These are phyloP conservation scores for Cerastoderma edule DNA, from an alignment of 2,888 invertebrate genomes.

Conservation along the genomic window DNA sequence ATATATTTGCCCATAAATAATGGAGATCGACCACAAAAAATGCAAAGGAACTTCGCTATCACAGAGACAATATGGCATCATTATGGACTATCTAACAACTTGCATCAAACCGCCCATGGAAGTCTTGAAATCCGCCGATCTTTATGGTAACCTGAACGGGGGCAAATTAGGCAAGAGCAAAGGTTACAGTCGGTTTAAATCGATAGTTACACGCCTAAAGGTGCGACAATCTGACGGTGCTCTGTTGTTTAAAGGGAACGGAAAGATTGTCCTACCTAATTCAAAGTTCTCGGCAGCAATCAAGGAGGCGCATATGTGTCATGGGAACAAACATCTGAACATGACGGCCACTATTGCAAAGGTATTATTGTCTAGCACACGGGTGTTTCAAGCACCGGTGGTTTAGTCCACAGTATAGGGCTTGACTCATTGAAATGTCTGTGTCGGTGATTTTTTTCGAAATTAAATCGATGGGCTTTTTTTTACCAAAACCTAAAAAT, in stretches of 20 bases:
- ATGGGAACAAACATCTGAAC: conserved; percentile 43
- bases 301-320: conserved; percentile 34
- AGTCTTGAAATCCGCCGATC: conserved; percentile 36
- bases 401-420: too few relatives aligned
- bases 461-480: too few relatives aligned
- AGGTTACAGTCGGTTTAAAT: conserved; percentile 35
- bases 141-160: conserved; percentile 31
- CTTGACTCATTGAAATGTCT: too few relatives aligned
- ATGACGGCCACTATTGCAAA: conserved; percentile 41
- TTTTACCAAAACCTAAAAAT: too few relatives aligned
- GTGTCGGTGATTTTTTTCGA: too few relatives aligned
- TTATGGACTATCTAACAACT: conserved; percentile 44
- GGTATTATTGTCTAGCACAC: too few relatives aligned
- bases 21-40: conserved; percentile 20
- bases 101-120: conserved; percentile 40
- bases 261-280: conserved; percentile 54
- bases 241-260: conserved; percentile 45
- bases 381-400: too few relatives aligned
- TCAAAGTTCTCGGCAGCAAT: conserved; percentile 48
- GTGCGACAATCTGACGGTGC: conserved; percentile 39
- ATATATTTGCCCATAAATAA: too few relatives aligned
- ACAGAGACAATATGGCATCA: conserved; percentile 54
- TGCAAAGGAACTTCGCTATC: conserved; percentile 40
- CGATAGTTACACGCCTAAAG: conserved; percentile 39
- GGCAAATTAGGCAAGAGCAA: not conserved